Percentiles rank a stretch among this genome's conserved stretches.
Conservation (phyloP, 2,797 vertebrate species). For the Anomalospiza imberbis region DNA sequence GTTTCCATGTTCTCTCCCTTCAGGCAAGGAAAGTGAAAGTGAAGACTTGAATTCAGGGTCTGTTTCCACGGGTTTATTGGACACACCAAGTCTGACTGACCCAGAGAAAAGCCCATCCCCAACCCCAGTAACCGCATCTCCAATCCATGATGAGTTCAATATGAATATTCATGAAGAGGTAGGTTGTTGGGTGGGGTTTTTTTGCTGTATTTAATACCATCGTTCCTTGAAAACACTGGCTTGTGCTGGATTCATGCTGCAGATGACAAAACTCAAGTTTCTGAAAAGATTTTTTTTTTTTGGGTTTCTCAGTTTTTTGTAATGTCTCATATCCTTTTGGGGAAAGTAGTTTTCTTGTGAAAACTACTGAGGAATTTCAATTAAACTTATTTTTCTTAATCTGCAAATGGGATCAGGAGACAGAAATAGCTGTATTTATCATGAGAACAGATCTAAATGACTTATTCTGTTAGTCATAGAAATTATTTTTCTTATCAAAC, state of each 20-base stretch:
- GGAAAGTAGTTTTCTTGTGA: not conserved
- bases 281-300: not conserved
- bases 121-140: conserved; percentile 60
- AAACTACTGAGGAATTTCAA: not conserved
- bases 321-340: not conserved
- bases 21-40: conserved; percentile 80
- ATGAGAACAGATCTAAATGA: not conserved
- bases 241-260: not conserved
- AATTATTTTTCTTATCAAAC: not conserved
- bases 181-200: not conserved
- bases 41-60: conserved; percentile 79
- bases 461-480: not conserved
- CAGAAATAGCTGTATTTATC: not conserved
- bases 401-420: not conserved
- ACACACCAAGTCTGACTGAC: conserved; percentile 71
- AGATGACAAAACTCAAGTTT: not conserved
- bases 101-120: conserved; percentile 73
- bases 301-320: not conserved
- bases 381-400: not conserved
- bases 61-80: conserved; percentile 56
- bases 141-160: conserved; percentile 70
- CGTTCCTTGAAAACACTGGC: not conserved
- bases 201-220: not conserved
- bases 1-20: not conserved
- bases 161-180: conserved; percentile 82